Evolutionary conservation across 2,113 vertebrate genomes (phyloP).

Genomic region (Gulo gulo): DNA sequence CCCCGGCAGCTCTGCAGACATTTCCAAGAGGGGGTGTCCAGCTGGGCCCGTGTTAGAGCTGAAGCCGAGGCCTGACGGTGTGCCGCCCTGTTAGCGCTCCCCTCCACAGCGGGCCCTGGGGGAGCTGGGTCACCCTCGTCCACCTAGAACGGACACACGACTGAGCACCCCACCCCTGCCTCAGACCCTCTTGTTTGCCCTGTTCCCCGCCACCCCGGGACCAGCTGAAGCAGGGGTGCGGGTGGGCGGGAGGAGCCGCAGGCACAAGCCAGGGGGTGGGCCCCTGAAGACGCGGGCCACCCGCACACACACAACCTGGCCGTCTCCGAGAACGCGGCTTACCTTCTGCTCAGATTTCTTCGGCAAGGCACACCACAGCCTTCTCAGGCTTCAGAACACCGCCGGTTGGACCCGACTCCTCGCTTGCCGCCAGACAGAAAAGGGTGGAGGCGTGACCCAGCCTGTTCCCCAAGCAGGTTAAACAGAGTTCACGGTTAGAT

Average conservation of each 20-base stretch:
- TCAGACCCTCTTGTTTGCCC: not conserved
- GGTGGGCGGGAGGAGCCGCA: not conserved
- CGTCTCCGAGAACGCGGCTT: fast-evolving
- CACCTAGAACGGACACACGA: not conserved
- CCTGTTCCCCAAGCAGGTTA: not conserved
- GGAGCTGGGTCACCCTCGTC: no score
- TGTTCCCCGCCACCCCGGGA: not conserved
- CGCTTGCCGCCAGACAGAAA: not conserved
- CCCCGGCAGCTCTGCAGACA: not conserved
- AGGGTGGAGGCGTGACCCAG: not conserved
- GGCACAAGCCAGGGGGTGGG: not conserved
- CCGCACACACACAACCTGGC: fast-evolving
- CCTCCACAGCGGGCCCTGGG: not conserved
- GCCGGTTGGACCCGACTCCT: not conserved
- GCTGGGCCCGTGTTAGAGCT: fast-evolving
- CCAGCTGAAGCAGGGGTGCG: not conserved
- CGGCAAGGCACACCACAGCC: not conserved
- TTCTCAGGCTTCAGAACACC: not conserved
- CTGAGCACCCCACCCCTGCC: not conserved
- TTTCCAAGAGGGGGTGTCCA: not conserved
- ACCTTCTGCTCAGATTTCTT: fast-evolving
- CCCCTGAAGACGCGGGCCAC: not conserved
- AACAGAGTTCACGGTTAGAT: not conserved
- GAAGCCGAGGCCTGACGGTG: not conserved
- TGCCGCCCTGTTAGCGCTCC: not conserved